phyloP scores from a whole-genome alignment of 2,797 vertebrate species.

The Syngnathus acus region DNA sequence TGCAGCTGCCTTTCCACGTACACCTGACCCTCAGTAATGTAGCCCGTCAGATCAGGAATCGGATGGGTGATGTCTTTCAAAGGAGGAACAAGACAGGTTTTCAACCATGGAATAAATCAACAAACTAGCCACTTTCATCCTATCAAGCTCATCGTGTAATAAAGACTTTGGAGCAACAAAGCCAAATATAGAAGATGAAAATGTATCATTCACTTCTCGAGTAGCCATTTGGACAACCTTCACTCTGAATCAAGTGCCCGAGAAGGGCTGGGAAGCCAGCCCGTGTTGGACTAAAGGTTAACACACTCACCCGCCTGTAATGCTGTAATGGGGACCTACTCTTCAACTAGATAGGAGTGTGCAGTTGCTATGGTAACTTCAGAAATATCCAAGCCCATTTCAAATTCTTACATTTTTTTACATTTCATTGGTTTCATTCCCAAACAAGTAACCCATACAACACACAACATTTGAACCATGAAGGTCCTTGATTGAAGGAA shows the following conservation, averaged over 20 bases:
- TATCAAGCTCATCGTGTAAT: neutral
- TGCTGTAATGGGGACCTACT: slow-evolving; percentile 36
- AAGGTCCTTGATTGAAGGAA: too few species aligned
- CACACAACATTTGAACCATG: too few species aligned
- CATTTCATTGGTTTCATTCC: neutral
- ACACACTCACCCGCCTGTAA: slow-evolving; percentile 33
- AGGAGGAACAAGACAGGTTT: neutral
- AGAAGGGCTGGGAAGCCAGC: slow-evolving; percentile 13
- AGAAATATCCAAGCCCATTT: slow-evolving; percentile 22
- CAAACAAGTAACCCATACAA: neutral
- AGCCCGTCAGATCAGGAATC: slow-evolving; percentile 79
- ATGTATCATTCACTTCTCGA: neutral
- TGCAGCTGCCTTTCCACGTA: slow-evolving; percentile 79
- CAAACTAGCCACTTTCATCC: neutral
- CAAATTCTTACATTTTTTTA: neutral
- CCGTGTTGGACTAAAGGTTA: slow-evolving; percentile 19
- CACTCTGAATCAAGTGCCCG: slow-evolving; percentile 11
- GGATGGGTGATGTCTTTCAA: slow-evolving; percentile 77
- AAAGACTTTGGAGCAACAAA: neutral
- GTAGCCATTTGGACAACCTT: slow-evolving; percentile 10
- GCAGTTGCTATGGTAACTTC: slow-evolving; percentile 60
- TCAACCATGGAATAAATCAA: neutral
- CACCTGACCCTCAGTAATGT: slow-evolving; percentile 79
- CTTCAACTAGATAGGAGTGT: slow-evolving; percentile 38
- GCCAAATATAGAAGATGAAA: neutral